Percentiles rank a stretch among this genome's conserved stretches.
phyloP scores from a whole-genome alignment of 2,797 vertebrate genomes.

The Aulostomus chinensis region DNA sequence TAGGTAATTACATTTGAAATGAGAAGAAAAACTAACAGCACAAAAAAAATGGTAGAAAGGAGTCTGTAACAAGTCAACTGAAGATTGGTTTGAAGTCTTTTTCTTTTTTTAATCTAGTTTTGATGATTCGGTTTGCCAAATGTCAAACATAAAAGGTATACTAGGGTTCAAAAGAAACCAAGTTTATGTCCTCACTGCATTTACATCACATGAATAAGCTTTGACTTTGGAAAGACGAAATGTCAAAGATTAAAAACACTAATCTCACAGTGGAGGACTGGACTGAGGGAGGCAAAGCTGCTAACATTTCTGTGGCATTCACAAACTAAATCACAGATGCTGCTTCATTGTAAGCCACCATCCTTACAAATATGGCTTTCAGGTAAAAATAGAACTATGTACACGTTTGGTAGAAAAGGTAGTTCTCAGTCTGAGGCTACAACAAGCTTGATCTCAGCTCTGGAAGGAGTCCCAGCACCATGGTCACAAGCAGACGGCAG shows the following conservation, averaged over 20 bases:
- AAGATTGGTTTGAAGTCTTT: background rate
- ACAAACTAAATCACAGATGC: constrained; percentile 11
- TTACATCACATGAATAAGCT: too few relatives aligned
- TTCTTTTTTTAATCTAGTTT: background rate
- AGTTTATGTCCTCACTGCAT: too few relatives aligned
- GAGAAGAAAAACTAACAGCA: constrained; percentile 5
- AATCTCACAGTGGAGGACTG: constrained; percentile 13
- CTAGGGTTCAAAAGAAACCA: too few relatives aligned
- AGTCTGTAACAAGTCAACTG: background rate
- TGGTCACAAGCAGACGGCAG: constrained; percentile 29
- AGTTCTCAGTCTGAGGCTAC: constrained; percentile 22
- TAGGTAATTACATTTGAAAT: constrained; percentile 13
- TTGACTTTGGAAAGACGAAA: background rate
- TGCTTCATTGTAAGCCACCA: constrained; percentile 1
- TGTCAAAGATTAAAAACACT: constrained; percentile 6
- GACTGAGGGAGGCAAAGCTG: constrained; percentile 9
- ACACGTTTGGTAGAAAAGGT: constrained; percentile 15
- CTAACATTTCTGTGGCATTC: constrained; percentile 23
- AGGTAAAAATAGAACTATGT: constrained; percentile 33
- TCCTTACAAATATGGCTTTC: constrained; percentile 36
- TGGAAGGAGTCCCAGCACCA: constrained; percentile 31
- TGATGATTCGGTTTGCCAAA: too few relatives aligned
- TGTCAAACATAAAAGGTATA: too few relatives aligned
- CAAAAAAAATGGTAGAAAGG: constrained; percentile 19
- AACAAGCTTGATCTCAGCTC: constrained; percentile 17